phyloP scores from a whole-genome alignment of 2,113 vertebrate species.

The Sminthopsis crassicaudata region DNA sequence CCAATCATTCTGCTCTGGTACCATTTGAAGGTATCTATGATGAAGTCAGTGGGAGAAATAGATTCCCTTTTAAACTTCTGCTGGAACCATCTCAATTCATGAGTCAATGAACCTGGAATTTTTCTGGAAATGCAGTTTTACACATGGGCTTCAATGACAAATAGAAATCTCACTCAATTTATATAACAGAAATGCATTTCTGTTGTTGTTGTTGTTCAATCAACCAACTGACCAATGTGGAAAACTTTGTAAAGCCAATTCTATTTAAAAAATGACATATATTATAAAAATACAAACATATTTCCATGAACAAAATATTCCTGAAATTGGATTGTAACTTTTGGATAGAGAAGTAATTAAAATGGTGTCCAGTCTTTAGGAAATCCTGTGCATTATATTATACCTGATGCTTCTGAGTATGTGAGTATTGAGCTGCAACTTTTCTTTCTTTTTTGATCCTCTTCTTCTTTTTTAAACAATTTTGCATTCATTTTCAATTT shows the following conservation, averaged over 20 bases:
- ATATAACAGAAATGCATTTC: neutral
- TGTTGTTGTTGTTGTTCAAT: too few relatives aligned
- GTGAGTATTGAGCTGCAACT: too few relatives aligned
- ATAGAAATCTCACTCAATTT: slow-evolving; percentile 20
- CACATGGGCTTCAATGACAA: slow-evolving; percentile 8
- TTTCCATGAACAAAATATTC: too few relatives aligned
- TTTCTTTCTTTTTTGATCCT: too few relatives aligned
- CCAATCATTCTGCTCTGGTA: neutral
- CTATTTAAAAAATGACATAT: slow-evolving; percentile 34
- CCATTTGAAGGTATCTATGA: neutral
- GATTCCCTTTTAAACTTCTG: slow-evolving; percentile 10
- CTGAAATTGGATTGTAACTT: too few relatives aligned
- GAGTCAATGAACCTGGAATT: slow-evolving; percentile 1
- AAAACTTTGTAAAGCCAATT: neutral
- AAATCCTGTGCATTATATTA: too few relatives aligned
- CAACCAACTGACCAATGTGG: too few relatives aligned
- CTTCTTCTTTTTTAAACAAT: too few relatives aligned
- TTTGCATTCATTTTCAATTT: too few relatives aligned
- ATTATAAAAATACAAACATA: slow-evolving; percentile 7
- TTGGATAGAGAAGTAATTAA: too few relatives aligned
- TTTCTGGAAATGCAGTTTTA: slow-evolving; percentile 29
- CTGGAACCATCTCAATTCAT: slow-evolving; percentile 16
- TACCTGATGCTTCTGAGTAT: too few relatives aligned
- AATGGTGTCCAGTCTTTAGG: too few relatives aligned
- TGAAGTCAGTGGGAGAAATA: neutral